Evolutionary conservation across 2,888 invertebrate genomes (phyloP), one percentile per base, ranked within the genome.

Genomic region (Rhingia campestris): DNA sequence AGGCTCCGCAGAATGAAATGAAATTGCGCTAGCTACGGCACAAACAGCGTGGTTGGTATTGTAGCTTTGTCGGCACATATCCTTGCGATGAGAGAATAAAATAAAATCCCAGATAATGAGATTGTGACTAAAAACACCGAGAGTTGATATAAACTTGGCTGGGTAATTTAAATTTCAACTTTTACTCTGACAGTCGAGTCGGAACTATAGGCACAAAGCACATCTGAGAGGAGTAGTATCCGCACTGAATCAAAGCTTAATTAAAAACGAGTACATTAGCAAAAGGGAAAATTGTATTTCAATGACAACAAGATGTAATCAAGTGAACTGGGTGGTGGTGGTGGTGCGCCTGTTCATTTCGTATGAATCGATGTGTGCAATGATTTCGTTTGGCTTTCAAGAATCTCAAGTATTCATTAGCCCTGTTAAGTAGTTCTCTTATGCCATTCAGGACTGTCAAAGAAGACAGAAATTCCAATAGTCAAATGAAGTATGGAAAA

Each of bases 101-200:
- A 58, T 58, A 56, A 81, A 77, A 77, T 69, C 69, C 1, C 77
- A 77, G 77, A 74, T 82, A 82, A 82, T 82, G 82, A 77, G 77
- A 82, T 77, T 82, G 77, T 69, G 63, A 77, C 63, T 77, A 32
- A 73, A 77, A 74, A 82, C 43, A 58, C 75, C 45, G 33, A 4
- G 30, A 74, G 56, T 39, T 51, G 49, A 61, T 22, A 22, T 76
- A 45, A 81, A 76, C 72, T 73, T 63, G 47, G 41, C 35, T 72
- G 82, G 69, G 63, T 77, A 74, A 82, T 74, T 77, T 73, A 58
- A 73, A 73, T 53, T 64, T 41, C 53, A 63, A 69, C 56, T 73
- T 58, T 74, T 43, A 64, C 49, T 41, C 33, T 14, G 33, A 5
- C 41, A 30, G 22, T 22, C 22, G 22, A 22, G 22, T 22, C 22